Evolutionary conservation across 1,140 invertebrate genomes (phyloP), one percentile per base, ranked within the genome.

Genomic region (Hyphantria cunea): DNA sequence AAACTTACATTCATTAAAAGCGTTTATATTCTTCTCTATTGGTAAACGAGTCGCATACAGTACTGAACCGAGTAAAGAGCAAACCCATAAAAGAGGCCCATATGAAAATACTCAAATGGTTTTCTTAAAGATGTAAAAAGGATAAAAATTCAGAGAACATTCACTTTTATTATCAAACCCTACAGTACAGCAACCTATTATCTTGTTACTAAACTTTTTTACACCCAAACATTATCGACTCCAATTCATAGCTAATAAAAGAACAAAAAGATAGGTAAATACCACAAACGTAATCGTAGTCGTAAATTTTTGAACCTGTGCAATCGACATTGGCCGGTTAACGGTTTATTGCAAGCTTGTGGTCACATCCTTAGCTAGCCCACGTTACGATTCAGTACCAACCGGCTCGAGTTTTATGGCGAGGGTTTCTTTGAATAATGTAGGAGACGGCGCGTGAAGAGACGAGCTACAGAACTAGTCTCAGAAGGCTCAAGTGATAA

Each of bases 381-480:
- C 44, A 48, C 49, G 56, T 73, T 78, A 78, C 77, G 68, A 77
- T 77, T 78, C 74, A 76, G 74, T 76, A 67, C 61, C 68, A 59
- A 70, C 67, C 70, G 72, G 63, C 66, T 72, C 74, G 66, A 78
- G 62, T 83, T 83, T 85, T 82, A 79, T 79, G 72, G 77, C 63
- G 60, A 66, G 64, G 80, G 70, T 76, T 76, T 78, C 74, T 83
- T 80, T 86, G 83, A 86, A 84, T 86, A 84, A 86, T 84, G 83
- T 76, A 86, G 70, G 52, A 84, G 76, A 70, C 73, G 74, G 69
- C 74, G 72, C 76, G 75, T 76, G 73, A 82, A 82, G 73, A 72
- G 73, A 72, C 64, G 60, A 79, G 70, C 62, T 75, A 51, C 56
- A 60, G 56, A 51, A 33, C 47, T 51, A 47, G 32, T 48, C 44